Percentiles rank a stretch among this genome's conserved stretches.
These are phyloP conservation scores for Dryadula phaetusa DNA, from an alignment of 2,888 invertebrate species.

Conservation along the genomic window DNA sequence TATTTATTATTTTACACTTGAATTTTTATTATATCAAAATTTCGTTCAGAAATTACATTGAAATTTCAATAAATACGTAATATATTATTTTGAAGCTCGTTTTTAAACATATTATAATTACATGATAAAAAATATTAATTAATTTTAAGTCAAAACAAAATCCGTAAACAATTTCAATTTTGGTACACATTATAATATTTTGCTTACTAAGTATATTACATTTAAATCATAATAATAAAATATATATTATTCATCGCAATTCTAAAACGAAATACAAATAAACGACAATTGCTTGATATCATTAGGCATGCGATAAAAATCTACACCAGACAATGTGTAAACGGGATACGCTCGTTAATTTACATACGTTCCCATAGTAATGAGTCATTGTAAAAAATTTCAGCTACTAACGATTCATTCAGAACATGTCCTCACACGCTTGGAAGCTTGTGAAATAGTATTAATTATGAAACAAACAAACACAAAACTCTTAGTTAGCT, in stretches of 20 bases:
- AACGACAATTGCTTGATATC: not conserved
- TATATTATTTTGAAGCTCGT: too few species aligned
- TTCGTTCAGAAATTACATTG: too few species aligned
- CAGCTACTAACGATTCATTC: conserved; percentile 48
- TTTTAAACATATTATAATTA: too few species aligned
- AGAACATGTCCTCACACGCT: conserved; percentile 30
- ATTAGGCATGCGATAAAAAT: conserved; percentile 3
- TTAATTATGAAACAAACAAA: conserved; percentile 15
- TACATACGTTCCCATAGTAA: conserved; percentile 34
- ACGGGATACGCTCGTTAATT: conserved; percentile 33
- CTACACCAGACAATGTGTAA: conserved; percentile 23
- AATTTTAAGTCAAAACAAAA: too few species aligned
- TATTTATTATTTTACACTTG: too few species aligned
- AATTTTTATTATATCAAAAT: too few species aligned
- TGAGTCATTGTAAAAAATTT: conserved; percentile 40
- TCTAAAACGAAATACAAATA: not conserved
- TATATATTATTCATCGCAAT: not conserved
- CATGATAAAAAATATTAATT: too few species aligned
- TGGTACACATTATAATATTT: too few species aligned
- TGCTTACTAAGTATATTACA: too few species aligned
- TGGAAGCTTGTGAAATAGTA: conserved; percentile 33
- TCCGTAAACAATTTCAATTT: too few species aligned
- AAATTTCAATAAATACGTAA: too few species aligned
- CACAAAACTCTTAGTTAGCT: not conserved
- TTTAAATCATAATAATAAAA: too few species aligned